These are phyloP conservation scores for Tenthredo mesomela DNA, from an alignment of 2,888 invertebrate genomes.

Conservation along the genomic window DNA sequence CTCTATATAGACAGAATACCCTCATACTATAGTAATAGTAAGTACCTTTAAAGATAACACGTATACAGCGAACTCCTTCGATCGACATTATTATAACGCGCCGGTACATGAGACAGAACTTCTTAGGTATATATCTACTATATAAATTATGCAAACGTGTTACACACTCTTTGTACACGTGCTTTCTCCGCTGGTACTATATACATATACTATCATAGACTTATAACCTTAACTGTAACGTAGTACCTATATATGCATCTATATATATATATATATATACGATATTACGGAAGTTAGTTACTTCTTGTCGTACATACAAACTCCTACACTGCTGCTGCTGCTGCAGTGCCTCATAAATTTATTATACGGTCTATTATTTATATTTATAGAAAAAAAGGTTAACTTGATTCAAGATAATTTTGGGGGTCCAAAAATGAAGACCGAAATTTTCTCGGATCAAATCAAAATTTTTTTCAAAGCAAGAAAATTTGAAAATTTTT, in stretches of 20 bases:
- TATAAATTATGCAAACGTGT: constrained; percentile 28
- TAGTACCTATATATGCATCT: not conserved
- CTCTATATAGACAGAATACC: not conserved
- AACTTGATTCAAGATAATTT: no score
- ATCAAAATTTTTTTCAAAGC: no score
- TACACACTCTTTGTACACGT: constrained; percentile 24
- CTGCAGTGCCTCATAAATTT: not conserved
- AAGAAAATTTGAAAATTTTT: no score
- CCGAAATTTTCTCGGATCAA: no score
- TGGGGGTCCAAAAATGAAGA: no score
- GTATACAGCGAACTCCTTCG: not conserved
- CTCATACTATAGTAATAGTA: not conserved
- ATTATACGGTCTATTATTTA: no score
- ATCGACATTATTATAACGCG: not conserved
- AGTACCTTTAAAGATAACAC: not conserved
- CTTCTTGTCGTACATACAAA: not conserved
- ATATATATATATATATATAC: not conserved
- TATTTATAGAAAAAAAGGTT: no score
- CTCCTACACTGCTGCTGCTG: not conserved
- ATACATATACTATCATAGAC: not conserved
- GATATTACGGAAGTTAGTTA: constrained; percentile 3
- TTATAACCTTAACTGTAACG: not conserved
- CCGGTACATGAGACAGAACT: not conserved
- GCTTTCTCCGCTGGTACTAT: not conserved
- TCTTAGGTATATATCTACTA: no score